These are phyloP conservation scores for Halocaridina rubra DNA, from an alignment of 2,888 invertebrate species.

Conservation along the genomic window DNA sequence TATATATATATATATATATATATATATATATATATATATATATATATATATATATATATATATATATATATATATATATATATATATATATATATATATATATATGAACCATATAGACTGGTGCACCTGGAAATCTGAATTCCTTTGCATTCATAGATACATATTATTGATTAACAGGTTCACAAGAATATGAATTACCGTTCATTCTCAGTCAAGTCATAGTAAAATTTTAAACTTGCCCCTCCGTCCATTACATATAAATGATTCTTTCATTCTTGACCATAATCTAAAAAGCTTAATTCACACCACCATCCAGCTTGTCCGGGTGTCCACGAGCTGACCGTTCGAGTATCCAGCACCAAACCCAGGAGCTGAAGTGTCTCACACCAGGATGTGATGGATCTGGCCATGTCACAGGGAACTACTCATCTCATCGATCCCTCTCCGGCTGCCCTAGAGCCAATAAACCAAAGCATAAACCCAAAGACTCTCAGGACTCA, in stretches of 20 bases:
- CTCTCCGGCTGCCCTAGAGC: conserved; percentile 96
- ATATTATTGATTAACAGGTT: conserved; percentile 2
- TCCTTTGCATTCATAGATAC: no score
- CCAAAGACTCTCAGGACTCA: conserved; percentile 84
- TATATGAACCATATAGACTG: no score
- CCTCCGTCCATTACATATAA: background rate
- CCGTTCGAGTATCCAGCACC: conserved; percentile 92
- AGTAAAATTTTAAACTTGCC: no score
- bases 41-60: no score
- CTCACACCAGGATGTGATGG: conserved; percentile 89
- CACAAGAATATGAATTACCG: background rate
- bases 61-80: no score
- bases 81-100: no score
- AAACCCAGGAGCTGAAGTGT: conserved; percentile 82
- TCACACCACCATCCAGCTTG: conserved; percentile 73
- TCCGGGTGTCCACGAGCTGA: conserved; percentile 97
- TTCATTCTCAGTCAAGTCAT: conserved; percentile 19
- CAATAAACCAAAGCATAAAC: conserved; percentile 92
- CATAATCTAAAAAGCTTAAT: conserved; percentile 21
- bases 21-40: no score
- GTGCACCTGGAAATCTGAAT: no score
- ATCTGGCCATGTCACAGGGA: conserved; percentile 95
- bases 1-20: no score
- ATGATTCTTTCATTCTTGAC: background rate
- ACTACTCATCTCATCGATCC: conserved; percentile 64